phyloP scores from a whole-genome alignment of 2,797 vertebrate genomes.

The Pyrocephalus nanus region DNA sequence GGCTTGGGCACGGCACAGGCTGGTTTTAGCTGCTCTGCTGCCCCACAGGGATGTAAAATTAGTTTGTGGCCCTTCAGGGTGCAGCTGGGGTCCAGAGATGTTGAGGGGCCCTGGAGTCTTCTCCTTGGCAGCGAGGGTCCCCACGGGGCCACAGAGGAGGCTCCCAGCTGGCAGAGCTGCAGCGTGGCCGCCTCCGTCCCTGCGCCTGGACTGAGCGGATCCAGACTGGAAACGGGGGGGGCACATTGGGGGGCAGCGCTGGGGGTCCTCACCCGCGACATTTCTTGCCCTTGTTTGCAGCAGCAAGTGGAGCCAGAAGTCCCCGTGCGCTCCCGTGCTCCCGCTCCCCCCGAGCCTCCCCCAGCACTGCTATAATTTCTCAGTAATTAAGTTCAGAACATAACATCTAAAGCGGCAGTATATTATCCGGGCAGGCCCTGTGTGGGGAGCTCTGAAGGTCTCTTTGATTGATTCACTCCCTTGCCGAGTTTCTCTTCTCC shows the following conservation, averaged over 20 bases:
- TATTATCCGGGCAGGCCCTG: slow-evolving; percentile 72
- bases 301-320: slow-evolving; percentile 41
- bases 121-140: not conserved
- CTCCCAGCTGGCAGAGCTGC: not conserved
- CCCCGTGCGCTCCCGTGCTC: slow-evolving; percentile 35
- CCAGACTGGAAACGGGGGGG: not conserved
- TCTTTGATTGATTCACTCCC: slow-evolving; percentile 76
- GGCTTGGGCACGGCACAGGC: not conserved
- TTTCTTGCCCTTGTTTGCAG: slow-evolving; percentile 62
- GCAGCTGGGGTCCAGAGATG: not conserved
- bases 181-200: not conserved
- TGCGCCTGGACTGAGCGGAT: not conserved
- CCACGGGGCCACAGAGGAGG: not conserved
- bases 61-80: not conserved
- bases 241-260: not conserved
- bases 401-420: slow-evolving; percentile 74
- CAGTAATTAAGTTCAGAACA: slow-evolving; percentile 76
- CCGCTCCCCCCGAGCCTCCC: slow-evolving; percentile 60
- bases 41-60: not conserved
- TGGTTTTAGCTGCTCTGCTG: not conserved
- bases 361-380: slow-evolving; percentile 72
- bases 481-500: slow-evolving; percentile 62
- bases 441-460: slow-evolving; percentile 71
- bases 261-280: not conserved
- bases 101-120: not conserved